Conservation (phyloP, 2,113 vertebrate species). For the Dromas ardeola region DNA sequence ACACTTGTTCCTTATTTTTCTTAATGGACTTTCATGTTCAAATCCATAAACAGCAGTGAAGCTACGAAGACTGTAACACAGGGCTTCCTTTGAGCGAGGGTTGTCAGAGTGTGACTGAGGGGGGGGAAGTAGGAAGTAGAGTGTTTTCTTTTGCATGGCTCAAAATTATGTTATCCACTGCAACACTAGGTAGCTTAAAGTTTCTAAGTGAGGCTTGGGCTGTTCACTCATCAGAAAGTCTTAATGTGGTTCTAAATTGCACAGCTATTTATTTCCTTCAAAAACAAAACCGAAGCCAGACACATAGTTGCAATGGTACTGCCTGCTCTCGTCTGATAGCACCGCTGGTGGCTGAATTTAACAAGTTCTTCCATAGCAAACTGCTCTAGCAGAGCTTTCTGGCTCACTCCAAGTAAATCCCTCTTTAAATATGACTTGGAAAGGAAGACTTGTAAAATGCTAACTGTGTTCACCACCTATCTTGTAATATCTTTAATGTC, state of each 20-base stretch:
- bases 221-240: not conserved
- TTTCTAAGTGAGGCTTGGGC: not conserved
- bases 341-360: not conserved
- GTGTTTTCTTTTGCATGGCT: not conserved
- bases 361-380: not conserved
- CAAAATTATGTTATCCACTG: not conserved
- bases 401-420: not conserved
- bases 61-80: not conserved
- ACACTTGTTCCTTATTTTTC: not conserved
- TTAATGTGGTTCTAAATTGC: not conserved
- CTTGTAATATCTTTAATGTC: not conserved
- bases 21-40: not conserved
- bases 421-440: not conserved
- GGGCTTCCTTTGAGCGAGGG: not conserved
- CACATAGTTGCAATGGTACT: not conserved
- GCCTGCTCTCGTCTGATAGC: not conserved
- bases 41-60: not conserved
- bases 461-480: not conserved
- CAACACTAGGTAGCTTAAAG: not conserved
- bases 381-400: not conserved
- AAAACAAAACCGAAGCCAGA: not conserved
- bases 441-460: not conserved
- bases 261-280: not conserved
- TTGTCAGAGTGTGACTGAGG: rapidly evolving
- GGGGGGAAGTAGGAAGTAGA: not conserved